These are phyloP conservation scores for Peromyscus aztecus DNA, from an alignment of 2,797 vertebrate genomes.

Conservation along the genomic window DNA sequence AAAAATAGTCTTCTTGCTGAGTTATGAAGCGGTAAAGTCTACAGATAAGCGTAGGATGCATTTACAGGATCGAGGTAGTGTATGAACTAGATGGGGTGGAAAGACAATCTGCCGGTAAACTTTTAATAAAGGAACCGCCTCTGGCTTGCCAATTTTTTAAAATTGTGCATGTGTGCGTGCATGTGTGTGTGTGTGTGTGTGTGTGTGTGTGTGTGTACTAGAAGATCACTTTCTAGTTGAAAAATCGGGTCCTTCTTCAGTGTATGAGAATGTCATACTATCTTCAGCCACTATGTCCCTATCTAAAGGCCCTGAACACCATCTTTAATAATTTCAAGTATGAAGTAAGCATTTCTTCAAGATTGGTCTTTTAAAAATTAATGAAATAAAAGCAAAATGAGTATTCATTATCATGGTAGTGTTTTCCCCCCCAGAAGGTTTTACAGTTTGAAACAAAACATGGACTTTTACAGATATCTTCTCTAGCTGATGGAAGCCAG, in stretches of 20 bases:
- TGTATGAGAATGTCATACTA: background rate
- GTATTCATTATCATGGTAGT: background rate
- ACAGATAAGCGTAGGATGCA: background rate
- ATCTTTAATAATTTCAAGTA: slow-evolving; percentile 49
- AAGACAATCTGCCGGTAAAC: slow-evolving; percentile 6
- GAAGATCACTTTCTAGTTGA: slow-evolving; percentile 17
- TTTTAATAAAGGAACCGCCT: background rate
- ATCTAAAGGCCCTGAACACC: background rate
- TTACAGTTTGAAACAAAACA: slow-evolving; percentile 51
- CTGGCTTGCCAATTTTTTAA: background rate
- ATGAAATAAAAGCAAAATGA: slow-evolving; percentile 37
- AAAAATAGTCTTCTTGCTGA: slow-evolving; percentile 42
- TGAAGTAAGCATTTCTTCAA: background rate
- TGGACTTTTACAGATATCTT: slow-evolving; percentile 25
- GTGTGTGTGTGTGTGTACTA: background rate
- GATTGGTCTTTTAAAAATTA: slow-evolving; percentile 39
- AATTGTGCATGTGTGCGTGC: background rate
- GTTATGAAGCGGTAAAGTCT: background rate
- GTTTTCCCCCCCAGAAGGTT: background rate
- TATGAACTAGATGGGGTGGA: background rate
- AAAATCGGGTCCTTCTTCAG: background rate
- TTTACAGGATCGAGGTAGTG: background rate
- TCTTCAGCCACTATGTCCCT: background rate
- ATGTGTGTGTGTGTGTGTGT: background rate
- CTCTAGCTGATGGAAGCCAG: background rate